Base-by-base conservation (phyloP, 2,113 vertebrate genomes). In the Chloroceryle aenea region DNA sequence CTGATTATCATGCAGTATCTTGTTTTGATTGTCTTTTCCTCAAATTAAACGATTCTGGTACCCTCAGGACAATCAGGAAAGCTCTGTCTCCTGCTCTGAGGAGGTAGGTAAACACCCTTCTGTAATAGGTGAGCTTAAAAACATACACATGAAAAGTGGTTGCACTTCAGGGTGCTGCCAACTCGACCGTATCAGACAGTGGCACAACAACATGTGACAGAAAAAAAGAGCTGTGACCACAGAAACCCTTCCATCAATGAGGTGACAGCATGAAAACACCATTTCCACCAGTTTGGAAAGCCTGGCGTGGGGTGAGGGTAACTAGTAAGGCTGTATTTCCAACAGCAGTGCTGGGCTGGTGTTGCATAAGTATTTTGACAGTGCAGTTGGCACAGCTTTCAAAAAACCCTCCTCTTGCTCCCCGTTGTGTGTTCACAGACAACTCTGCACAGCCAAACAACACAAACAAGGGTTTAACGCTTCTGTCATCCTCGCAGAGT, bases 1-100 rank as follows among this genome's bases (percentile, higher is more conserved):
- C 69, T 95, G 86, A 96, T 94, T 96, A 89, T 87, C 72, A 95
- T 63, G 92, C 94, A 87, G 87, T 91, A 77, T 94, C 82, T 96
- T 83, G 78, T 94, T 97, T 90, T 77, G 74, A 93, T 79, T 79
- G 62, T 84, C 29, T 48, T 82, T 63, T 95, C 75, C 74, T 58
- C 69, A 93, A 77, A 90, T 90, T 63, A 91, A 93, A 91, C 14
- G 4, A 43, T 71, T 85, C 63, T 72, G 71, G 36, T 84, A 87
- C 26, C 78, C 53, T 83, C 43, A 89, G 43, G 67, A 64, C 47
- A 77, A 85, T 27, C 68, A 56, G 53, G 45, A 72, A 55, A 56
- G 48, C 78, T 48, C 30, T 43, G 3, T 21, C 40, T 89, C 64
- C 45, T 81, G 50, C 87, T 91, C 34, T 0, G 1, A 90, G 52